Percentiles rank a stretch among this genome's conserved stretches.
These are phyloP conservation scores for Sandelia bainsii DNA, from an alignment of 2,797 vertebrate genomes.

Conservation along the genomic window DNA sequence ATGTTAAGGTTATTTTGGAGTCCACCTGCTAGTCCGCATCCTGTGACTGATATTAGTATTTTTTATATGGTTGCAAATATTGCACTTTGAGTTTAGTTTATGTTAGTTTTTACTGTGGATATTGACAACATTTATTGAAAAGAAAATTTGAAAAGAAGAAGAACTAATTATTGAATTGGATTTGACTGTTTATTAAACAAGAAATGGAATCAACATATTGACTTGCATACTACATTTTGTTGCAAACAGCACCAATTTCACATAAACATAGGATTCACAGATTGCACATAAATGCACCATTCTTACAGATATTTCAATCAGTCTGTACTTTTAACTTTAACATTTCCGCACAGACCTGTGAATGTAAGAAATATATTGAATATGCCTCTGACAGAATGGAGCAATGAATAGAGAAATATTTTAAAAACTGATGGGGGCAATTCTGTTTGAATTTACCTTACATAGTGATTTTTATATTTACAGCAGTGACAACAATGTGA, in stretches of 20 bases:
- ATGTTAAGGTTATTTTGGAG: not conserved
- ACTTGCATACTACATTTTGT: not conserved
- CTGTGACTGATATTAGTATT: not conserved
- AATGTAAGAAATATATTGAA: not conserved
- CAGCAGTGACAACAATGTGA: conserved; percentile 34
- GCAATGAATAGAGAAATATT: not conserved
- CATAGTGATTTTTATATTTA: conserved; percentile 21
- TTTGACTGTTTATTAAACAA: not conserved
- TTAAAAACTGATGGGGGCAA: not conserved
- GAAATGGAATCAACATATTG: not conserved
- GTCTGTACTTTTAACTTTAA: not conserved
- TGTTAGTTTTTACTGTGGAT: not conserved
- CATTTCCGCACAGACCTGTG: conserved; percentile 11
- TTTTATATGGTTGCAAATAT: not conserved
- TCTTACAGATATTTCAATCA: conserved; percentile 15
- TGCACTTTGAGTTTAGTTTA: not conserved
- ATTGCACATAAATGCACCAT: conserved; percentile 12
- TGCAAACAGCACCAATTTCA: conserved; percentile 2
- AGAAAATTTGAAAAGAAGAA: too few relatives aligned
- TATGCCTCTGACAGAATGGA: not conserved
- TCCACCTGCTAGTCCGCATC: not conserved
- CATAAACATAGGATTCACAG: conserved; percentile 15
- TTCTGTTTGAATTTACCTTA: not conserved
- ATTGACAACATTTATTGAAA: not conserved
- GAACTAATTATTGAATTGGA: not conserved